Evolutionary conservation across 2,113 vertebrate genomes (phyloP).

Genomic region (Rhodinocichla rosea): DNA sequence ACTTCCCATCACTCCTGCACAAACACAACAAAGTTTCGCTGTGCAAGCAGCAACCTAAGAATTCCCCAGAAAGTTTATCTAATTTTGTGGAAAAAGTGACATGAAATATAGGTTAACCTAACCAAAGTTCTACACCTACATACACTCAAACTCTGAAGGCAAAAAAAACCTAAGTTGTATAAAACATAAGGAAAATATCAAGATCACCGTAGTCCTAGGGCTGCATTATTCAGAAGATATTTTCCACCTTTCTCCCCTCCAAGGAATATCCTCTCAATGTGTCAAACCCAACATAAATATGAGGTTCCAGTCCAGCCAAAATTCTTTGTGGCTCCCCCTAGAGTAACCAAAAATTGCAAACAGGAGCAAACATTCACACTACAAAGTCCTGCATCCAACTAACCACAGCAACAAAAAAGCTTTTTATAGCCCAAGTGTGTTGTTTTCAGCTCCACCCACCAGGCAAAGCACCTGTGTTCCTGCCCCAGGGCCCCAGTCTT

Average conservation of each 20-base stretch:
- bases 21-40: neutral
- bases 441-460: neutral
- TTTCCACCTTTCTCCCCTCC: neutral
- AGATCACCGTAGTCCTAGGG: neutral
- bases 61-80: neutral
- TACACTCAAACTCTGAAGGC: neutral
- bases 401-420: fast-evolving
- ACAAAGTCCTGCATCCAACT: fast-evolving
- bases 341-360: neutral
- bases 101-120: neutral
- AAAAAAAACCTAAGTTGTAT: neutral
- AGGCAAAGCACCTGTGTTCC: neutral
- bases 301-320: neutral
- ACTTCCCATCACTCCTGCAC: neutral
- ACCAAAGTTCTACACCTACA: neutral
- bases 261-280: neutral
- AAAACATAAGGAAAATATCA: neutral
- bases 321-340: fast-evolving
- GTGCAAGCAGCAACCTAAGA: neutral
- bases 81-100: neutral
- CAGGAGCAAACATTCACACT: neutral
- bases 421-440: neutral
- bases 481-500: neutral
- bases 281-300: neutral
- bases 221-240: neutral